Evolutionary conservation across 2,113 vertebrate species (phyloP).

Genomic region (Macquaria australasica): DNA sequence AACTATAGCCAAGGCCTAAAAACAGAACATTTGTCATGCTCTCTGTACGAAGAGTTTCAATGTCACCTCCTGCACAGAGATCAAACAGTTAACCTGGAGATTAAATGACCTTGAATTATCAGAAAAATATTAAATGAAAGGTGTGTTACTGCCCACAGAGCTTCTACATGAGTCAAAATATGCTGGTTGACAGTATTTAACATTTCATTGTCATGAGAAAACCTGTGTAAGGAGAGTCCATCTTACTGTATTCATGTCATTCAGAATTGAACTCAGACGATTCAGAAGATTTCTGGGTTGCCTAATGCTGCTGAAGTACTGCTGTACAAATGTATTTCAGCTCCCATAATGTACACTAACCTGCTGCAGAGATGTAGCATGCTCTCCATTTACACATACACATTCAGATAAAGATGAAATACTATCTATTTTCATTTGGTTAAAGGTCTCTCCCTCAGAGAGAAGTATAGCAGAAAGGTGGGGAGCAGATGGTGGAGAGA

Average conservation of each 20-base stretch:
- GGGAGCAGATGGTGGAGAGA: conserved; percentile 43
- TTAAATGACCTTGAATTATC: conserved; percentile 47
- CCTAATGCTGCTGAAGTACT: conserved; percentile 1
- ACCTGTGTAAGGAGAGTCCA: neutral
- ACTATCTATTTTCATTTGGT: conserved; percentile 32
- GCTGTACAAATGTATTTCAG: conserved; percentile 29
- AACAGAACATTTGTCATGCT: conserved; percentile 50
- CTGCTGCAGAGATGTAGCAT: conserved; percentile 43
- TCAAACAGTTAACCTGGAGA: conserved; percentile 33
- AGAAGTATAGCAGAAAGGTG: conserved; percentile 37
- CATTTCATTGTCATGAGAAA: conserved; percentile 22
- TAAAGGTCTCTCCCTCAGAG: conserved; percentile 41
- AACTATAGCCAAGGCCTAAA: conserved; percentile 26
- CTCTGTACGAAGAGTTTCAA: conserved; percentile 3
- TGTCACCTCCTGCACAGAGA: conserved; percentile 18
- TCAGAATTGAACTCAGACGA: conserved; percentile 15
- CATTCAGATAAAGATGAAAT: conserved; percentile 50
- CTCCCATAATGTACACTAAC: conserved; percentile 29
- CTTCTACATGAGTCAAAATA: conserved; percentile 22
- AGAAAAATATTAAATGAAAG: conserved; percentile 28
- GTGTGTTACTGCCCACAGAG: neutral
- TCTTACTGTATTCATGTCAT: conserved; percentile 2
- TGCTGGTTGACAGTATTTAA: conserved; percentile 24
- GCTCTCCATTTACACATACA: conserved; percentile 35
- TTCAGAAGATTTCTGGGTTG: neutral